Evolutionary conservation across 2,797 vertebrate species (phyloP), one percentile per base, ranked within the genome.

Genomic region (Anniella stebbinsi): DNA sequence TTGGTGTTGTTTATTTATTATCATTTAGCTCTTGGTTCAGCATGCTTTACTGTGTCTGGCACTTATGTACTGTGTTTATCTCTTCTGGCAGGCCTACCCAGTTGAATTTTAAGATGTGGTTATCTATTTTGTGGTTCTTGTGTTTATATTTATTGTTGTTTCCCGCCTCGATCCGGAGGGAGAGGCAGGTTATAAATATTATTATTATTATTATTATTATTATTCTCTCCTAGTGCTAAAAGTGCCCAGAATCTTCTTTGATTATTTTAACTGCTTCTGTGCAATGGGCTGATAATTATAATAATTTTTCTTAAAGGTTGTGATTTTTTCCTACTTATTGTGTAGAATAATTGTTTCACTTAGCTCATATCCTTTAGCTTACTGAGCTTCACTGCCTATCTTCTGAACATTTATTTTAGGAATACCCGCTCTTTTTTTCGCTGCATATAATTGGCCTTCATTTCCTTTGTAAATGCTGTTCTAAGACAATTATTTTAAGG

Each of bases 361-460:
- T 67, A 80, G 21, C 28, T 63, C 28, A 75, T 25, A 86, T 60
- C 48, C 66, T 69, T 82, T 23, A 77, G 15, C 78, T 88, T 90
- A 87, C 41, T 63, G 11, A 87, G 78, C 12, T 70, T 18, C 89
- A 77, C 25, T 81, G 81, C 28, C 25, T 57, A 67, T 93, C 13
- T 81, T 36, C 38, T 82, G 33, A 78, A 33, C 54, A 63, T 73
- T 13, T 88, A 84, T 87, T 80, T 84, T 88, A 28, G 69, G 63
- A 77, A 2, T 4, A 25, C 12, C 10, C 25, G 9, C 2, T 80
- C 10, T 28, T 54, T 38, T 25, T 67, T 36, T 23, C 28, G n/a
- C 8, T 54, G 2, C 36, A 9, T 36, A 36, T 51, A n/a, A 9
- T n/a, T 72, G 25, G 7, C 23, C 33, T 54, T 51, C 45, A 54